These are phyloP conservation scores for Tipula helvola DNA, from an alignment of 2,888 invertebrate genomes.

Conservation along the genomic window DNA sequence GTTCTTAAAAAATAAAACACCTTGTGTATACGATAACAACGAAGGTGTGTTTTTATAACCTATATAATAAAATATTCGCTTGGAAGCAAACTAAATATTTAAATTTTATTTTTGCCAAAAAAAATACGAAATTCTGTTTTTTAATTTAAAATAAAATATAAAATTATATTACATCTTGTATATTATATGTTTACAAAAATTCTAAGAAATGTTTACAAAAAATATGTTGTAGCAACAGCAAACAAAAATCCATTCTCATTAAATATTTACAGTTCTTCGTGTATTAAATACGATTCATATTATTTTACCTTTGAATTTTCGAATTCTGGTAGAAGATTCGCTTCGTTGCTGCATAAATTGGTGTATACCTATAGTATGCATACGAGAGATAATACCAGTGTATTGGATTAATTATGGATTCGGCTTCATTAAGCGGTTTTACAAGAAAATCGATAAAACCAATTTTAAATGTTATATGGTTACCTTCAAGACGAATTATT, in stretches of 20 bases:
- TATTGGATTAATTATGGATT: background rate
- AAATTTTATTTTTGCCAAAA: background rate
- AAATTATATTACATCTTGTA: background rate
- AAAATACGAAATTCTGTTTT: background rate
- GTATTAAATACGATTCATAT: background rate
- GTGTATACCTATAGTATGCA: background rate
- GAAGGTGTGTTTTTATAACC: background rate
- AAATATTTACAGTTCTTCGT: background rate
- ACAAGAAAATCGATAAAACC: background rate
- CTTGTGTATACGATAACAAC: background rate
- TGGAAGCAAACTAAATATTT: background rate
- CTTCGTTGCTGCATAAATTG: background rate
- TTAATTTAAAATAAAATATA: background rate
- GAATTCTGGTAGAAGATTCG: background rate
- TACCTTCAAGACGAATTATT: background rate
- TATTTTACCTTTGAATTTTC: background rate
- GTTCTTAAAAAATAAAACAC: background rate
- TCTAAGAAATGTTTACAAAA: background rate
- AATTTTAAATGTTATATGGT: background rate
- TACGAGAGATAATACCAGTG: background rate
- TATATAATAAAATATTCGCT: background rate
- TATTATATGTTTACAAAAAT: background rate
- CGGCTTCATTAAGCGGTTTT: background rate
- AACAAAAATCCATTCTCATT: background rate
- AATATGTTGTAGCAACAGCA: background rate